Percentiles rank a stretch among this genome's conserved stretches.
Evolutionary conservation across 2,888 invertebrate species (phyloP).

Genomic region (Scaptomyza tumidula): DNA sequence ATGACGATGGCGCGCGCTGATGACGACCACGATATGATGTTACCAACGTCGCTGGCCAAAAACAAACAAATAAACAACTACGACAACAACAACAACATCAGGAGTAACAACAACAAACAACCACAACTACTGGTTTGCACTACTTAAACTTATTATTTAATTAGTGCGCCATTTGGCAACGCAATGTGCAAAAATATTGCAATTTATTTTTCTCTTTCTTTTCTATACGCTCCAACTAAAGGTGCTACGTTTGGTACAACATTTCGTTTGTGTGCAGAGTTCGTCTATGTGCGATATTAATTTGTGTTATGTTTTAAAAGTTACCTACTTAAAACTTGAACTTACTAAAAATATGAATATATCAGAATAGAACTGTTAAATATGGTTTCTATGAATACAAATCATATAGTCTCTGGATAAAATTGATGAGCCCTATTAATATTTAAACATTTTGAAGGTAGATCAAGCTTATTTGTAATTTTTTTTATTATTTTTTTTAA

Average conservation of each 20-base stretch:
- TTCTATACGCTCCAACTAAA: not conserved
- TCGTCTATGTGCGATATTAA: no score
- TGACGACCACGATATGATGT: slow-evolving; percentile 39
- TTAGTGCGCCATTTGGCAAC: slow-evolving; percentile 45
- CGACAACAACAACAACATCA: slow-evolving; percentile 20
- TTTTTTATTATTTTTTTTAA: no score
- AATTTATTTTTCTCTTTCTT: not conserved
- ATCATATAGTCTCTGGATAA: no score
- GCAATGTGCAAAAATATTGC: slow-evolving; percentile 3
- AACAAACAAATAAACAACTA: slow-evolving; percentile 30
- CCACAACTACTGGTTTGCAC: slow-evolving; percentile 18
- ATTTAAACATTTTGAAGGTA: no score
- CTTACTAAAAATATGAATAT: no score
- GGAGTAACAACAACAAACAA: slow-evolving; percentile 14
- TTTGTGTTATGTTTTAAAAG: no score
- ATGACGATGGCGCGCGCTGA: slow-evolving; percentile 52
- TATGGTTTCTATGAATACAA: no score
- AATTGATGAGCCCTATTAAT: no score
- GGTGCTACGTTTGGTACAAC: not conserved
- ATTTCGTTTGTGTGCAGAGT: not conserved
- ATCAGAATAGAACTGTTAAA: no score
- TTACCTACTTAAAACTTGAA: no score
- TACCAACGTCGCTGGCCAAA: slow-evolving; percentile 21
- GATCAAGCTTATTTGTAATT: no score
- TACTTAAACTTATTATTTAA: slow-evolving; percentile 66